These are phyloP conservation scores for Otolemur garnettii DNA, from an alignment of 2,113 vertebrate species.

Conservation along the genomic window DNA sequence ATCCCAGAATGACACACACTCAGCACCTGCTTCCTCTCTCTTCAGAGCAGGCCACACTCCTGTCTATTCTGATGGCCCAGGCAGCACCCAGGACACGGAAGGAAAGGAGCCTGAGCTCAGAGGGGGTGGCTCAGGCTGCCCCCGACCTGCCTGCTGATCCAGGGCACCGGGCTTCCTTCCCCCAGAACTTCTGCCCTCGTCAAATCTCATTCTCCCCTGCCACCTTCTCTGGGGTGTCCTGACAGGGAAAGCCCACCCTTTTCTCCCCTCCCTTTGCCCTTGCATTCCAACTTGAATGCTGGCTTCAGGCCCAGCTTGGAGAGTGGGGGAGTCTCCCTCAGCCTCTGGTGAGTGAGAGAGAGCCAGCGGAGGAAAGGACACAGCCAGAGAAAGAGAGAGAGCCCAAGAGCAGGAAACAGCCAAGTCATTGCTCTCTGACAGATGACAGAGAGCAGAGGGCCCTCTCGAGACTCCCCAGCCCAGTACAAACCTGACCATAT, in stretches of 20 bases:
- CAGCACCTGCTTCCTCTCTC: not conserved
- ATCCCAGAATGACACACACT: not conserved
- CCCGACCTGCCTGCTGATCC: rapidly evolving
- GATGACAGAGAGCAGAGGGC: not conserved
- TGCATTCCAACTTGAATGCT: not conserved
- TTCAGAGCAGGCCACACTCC: not conserved
- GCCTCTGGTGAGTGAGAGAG: not conserved
- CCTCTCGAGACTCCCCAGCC: not conserved
- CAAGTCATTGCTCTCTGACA: not conserved
- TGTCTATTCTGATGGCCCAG: not conserved
- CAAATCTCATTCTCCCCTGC: not conserved
- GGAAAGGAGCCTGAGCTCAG: not conserved
- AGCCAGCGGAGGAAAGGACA: not conserved
- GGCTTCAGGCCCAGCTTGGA: not conserved
- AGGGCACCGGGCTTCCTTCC: not conserved
- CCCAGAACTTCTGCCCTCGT: not conserved
- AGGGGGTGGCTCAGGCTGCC: not conserved
- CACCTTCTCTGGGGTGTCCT: not conserved
- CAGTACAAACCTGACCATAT: not conserved
- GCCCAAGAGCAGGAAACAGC: not conserved
- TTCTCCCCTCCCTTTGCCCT: not conserved
- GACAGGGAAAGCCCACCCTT: not conserved
- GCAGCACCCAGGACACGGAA: not conserved
- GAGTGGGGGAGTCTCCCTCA: not conserved
- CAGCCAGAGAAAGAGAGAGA: not conserved